Evolutionary conservation across 2,888 invertebrate species (phyloP).

Genomic region (Leucoma salicis): DNA sequence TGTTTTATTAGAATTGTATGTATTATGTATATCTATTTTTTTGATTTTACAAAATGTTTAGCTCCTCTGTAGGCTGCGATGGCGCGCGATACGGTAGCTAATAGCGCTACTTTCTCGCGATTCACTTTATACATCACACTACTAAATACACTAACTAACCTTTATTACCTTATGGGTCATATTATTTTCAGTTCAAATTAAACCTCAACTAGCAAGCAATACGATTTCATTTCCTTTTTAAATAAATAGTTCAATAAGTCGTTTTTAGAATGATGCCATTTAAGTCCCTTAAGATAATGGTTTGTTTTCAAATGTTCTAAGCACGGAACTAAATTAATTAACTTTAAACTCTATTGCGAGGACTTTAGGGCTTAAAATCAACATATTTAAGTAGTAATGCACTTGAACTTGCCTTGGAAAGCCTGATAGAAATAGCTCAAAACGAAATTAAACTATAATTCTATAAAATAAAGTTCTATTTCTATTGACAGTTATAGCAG

Average conservation of each 20-base stretch:
- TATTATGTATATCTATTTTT: not conserved
- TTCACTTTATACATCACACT: slow-evolving; percentile 73
- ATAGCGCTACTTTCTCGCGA: slow-evolving; percentile 78
- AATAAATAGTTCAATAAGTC: slow-evolving; percentile 24
- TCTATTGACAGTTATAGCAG: slow-evolving; percentile 18
- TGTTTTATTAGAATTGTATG: no score
- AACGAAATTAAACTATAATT: not conserved
- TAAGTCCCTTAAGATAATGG: slow-evolving; percentile 59
- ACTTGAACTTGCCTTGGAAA: slow-evolving; percentile 25
- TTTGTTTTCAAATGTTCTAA: slow-evolving; percentile 45
- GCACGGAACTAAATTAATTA: slow-evolving; percentile 11
- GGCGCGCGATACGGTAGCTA: slow-evolving; percentile 81
- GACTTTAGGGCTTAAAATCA: slow-evolving; percentile 31
- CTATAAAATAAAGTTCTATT: not conserved
- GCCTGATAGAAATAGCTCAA: slow-evolving; percentile 31
- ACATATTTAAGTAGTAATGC: slow-evolving; percentile 30
- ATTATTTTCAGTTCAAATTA: slow-evolving; percentile 21
- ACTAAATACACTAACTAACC: slow-evolving; percentile 40
- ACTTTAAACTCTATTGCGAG: slow-evolving; percentile 31
- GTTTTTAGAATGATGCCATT: slow-evolving; percentile 35
- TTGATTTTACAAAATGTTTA: slow-evolving; percentile 36
- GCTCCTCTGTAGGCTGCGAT: slow-evolving; percentile 56
- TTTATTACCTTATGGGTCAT: slow-evolving; percentile 25
- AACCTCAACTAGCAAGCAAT: slow-evolving; percentile 18
- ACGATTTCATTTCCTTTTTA: slow-evolving; percentile 17